phyloP scores from a whole-genome alignment of 2,797 vertebrate species.

The Poeciliopsis infans region DNA sequence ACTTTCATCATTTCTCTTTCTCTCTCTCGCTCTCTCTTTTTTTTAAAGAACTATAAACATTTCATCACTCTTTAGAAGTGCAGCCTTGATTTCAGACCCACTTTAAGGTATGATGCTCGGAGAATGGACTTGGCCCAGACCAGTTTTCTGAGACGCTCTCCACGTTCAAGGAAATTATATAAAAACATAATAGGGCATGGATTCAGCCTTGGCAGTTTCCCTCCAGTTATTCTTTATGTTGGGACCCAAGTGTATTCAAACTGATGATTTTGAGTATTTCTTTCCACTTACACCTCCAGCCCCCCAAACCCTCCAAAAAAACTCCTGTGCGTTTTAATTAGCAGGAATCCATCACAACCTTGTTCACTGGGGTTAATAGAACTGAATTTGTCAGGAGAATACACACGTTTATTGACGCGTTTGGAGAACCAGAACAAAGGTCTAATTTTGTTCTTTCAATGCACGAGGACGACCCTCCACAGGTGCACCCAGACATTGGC shows the following conservation, averaged over 20 bases:
- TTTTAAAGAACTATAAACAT: slow-evolving; percentile 5
- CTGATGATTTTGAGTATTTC: background rate
- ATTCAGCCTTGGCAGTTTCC: background rate
- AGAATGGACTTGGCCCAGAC: slow-evolving; percentile 11
- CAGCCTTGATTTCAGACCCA: slow-evolving; percentile 20
- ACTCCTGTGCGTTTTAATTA: slow-evolving; percentile 19
- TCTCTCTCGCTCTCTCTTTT: background rate
- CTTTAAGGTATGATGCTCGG: slow-evolving; percentile 8
- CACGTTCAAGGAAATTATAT: slow-evolving; percentile 13
- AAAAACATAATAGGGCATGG: slow-evolving; percentile 3
- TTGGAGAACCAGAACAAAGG: background rate
- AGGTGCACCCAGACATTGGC: slow-evolving; percentile 29
- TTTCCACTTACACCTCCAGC: background rate
- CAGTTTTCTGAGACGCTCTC: background rate
- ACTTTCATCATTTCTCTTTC: background rate
- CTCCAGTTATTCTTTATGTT: background rate
- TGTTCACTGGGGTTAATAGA: slow-evolving; percentile 10
- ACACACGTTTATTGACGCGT: slow-evolving; percentile 10
- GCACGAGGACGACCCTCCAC: slow-evolving; percentile 11
- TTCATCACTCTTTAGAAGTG: slow-evolving; percentile 9
- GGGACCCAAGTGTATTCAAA: slow-evolving; percentile 1
- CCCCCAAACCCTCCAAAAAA: background rate
- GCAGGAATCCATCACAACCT: slow-evolving; percentile 9
- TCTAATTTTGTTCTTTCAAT: slow-evolving; percentile 15
- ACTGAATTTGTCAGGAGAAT: slow-evolving; percentile 23